Percentiles rank a stretch among this genome's conserved stretches.
phyloP scores from a whole-genome alignment of 2,888 invertebrate species.

The Dorcus parallelipipedus region DNA sequence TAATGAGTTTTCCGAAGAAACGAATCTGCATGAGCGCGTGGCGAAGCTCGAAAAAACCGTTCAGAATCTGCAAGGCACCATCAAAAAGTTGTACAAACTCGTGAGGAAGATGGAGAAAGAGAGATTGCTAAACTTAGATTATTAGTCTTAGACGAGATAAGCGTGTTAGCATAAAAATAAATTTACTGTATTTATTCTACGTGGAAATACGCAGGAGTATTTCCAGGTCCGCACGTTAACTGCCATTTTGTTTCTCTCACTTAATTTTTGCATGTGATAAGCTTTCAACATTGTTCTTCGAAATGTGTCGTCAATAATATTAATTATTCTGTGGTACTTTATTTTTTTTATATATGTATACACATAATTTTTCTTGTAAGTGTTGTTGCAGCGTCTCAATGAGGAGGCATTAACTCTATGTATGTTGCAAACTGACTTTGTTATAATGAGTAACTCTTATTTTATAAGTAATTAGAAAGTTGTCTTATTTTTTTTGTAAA shows the following conservation, averaged over 20 bases:
- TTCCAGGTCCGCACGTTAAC: conserved; percentile 10
- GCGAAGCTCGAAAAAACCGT: conserved; percentile 29
- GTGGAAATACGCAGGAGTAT: neutral
- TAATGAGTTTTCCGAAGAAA: conserved; percentile 18
- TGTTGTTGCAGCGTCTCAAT: neutral
- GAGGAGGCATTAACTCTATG: too few relatives aligned
- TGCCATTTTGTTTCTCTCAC: conserved; percentile 14
- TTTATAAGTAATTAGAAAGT: neutral
- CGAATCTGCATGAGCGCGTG: conserved; percentile 27
- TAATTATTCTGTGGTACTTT: conserved; percentile 4
- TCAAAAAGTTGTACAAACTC: conserved; percentile 31
- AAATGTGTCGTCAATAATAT: neutral
- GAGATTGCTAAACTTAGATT: conserved; percentile 12
- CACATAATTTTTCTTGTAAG: neutral
- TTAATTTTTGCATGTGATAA: conserved; percentile 20
- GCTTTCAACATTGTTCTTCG: neutral
- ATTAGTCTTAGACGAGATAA: conserved; percentile 11
- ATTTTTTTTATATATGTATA: neutral
- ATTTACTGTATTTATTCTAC: too few relatives aligned
- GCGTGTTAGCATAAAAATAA: neutral
- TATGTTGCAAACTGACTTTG: too few relatives aligned
- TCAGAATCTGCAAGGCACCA: conserved; percentile 24
- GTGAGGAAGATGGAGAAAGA: conserved; percentile 26
- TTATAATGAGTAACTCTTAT: neutral
- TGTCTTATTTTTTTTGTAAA: neutral